Conservation (phyloP, 2,888 invertebrate species). For the Pocota personata region DNA sequence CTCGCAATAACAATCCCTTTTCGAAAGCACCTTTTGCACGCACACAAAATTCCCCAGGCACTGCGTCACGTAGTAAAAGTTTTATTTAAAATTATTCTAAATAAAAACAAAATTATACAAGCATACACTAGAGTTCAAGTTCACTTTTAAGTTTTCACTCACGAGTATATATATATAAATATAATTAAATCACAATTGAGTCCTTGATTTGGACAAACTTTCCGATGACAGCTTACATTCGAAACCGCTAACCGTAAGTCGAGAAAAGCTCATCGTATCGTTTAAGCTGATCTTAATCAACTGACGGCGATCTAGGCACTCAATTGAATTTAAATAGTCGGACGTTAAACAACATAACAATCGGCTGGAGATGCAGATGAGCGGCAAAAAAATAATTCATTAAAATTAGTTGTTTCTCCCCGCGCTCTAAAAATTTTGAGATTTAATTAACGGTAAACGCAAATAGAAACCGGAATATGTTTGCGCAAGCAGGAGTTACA, state of each 20-base stretch:
- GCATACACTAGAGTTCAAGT: not conserved
- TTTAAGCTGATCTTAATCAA: conserved; percentile 45
- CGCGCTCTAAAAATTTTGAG: not conserved
- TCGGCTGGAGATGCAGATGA: conserved; percentile 9
- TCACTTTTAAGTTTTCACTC: not conserved
- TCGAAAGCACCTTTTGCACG: not conserved
- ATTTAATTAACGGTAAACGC: conserved; percentile 43
- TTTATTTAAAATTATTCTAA: not conserved
- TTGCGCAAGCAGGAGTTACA: conserved; percentile 26
- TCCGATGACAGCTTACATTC: conserved; percentile 29
- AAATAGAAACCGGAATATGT: conserved; percentile 30
- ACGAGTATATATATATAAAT: not conserved
- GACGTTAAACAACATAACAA: conserved; percentile 24
- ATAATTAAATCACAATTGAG: conserved; percentile 19
- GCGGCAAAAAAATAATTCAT: conserved; percentile 3
- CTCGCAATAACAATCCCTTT: not conserved
- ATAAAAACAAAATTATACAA: not conserved
- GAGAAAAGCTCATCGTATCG: conserved; percentile 48
- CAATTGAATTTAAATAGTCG: conserved; percentile 50
- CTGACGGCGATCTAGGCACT: conserved; percentile 27
- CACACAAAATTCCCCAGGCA: not conserved
- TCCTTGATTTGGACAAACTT: conserved; percentile 19
- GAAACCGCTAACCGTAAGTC: conserved; percentile 23
- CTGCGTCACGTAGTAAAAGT: not conserved
- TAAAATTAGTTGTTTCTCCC: conserved; percentile 9